Evolutionary conservation across 2,888 invertebrate species (phyloP).

Genomic region (Conomelus anceps): DNA sequence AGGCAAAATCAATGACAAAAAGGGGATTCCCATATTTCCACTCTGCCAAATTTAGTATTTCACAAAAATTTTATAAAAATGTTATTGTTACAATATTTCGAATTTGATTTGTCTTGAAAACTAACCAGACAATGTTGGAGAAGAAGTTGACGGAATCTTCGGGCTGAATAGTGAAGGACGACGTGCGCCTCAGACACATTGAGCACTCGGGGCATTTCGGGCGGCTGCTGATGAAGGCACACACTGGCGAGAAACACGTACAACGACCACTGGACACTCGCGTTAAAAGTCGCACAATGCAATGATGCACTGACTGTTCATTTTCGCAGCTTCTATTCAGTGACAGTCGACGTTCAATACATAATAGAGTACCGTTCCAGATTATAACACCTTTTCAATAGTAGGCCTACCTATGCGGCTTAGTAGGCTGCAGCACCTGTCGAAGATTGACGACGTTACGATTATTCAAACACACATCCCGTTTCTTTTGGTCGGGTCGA

Average conservation of each 20-base stretch:
- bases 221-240: constrained; percentile 18
- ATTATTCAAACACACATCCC: not conserved
- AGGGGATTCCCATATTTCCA: too few relatives aligned
- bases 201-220: constrained; percentile 34
- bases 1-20: too few relatives aligned
- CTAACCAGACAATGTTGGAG: constrained; percentile 5
- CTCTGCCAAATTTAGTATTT: too few relatives aligned
- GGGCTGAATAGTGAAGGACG: constrained; percentile 35
- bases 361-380: not conserved
- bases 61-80: too few relatives aligned
- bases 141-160: constrained; percentile 35
- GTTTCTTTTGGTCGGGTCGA: too few relatives aligned
- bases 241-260: not conserved
- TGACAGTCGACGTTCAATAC: not conserved
- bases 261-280: not conserved
- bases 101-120: not conserved
- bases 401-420: too few relatives aligned
- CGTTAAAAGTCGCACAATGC: not conserved
- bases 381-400: not conserved
- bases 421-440: not conserved
- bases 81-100: not conserved
- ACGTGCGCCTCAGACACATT: constrained; percentile 37
- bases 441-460: not conserved
- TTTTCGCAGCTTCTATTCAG: not conserved
- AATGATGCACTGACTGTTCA: not conserved